Conservation (phyloP, 1,140 invertebrate genomes). For the Anastatus disparis region DNA sequence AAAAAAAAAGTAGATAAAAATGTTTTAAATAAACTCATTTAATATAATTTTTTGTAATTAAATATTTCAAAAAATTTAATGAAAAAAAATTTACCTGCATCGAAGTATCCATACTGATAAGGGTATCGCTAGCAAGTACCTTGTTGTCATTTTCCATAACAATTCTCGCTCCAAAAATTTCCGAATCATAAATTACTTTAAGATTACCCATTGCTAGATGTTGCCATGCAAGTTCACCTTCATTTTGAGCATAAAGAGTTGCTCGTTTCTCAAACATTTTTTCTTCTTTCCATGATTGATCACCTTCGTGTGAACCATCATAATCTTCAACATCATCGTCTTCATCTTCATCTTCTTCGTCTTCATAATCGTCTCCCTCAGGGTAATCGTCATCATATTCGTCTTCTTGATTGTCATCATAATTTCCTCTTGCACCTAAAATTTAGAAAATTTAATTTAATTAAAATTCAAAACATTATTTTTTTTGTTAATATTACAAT, state of each 20-base stretch:
- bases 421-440: too few species aligned
- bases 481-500: too few species aligned
- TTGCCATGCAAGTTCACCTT: slow-evolving; percentile 47
- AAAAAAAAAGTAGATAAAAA: too few species aligned
- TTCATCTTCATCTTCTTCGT: slow-evolving; percentile 45
- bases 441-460: too few species aligned
- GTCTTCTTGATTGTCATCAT: slow-evolving; percentile 44
- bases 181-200: slow-evolving; percentile 67
- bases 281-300: slow-evolving; percentile 56
- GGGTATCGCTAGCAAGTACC: slow-evolving; percentile 64
- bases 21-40: not conserved
- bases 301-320: slow-evolving; percentile 50
- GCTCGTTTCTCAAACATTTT: slow-evolving; percentile 63
- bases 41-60: not conserved
- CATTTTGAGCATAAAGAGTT: slow-evolving; percentile 43
- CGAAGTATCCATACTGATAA: slow-evolving; percentile 65
- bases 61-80: not conserved
- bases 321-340: slow-evolving; percentile 56
- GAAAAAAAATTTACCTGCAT: slow-evolving; percentile 55
- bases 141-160: slow-evolving; percentile 59
- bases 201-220: slow-evolving; percentile 62
- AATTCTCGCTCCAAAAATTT: slow-evolving; percentile 64
- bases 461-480: too few species aligned
- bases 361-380: slow-evolving; percentile 51
- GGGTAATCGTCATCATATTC: slow-evolving; percentile 53